phyloP scores from a whole-genome alignment of 2,888 invertebrate species.

The Melieria omissa region DNA sequence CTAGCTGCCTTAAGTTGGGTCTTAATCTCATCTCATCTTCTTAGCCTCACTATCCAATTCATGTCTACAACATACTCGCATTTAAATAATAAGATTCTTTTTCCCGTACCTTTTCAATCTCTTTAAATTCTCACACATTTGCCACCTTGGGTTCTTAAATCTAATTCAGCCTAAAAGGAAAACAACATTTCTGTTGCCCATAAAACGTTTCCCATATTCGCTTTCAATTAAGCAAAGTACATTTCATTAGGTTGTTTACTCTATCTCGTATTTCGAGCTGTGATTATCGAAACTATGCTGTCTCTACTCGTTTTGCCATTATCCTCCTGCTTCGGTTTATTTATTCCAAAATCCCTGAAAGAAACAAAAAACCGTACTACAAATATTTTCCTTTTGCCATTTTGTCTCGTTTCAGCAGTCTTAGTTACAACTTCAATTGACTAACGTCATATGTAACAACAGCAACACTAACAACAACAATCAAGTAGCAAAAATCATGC shows the following conservation, averaged over 20 bases:
- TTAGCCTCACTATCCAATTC: too few relatives aligned
- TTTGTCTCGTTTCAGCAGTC: conserved; percentile 21
- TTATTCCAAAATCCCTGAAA: conserved; percentile 10
- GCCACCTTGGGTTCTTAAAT: too few relatives aligned
- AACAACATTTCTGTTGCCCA: too few relatives aligned
- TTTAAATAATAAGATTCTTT: too few relatives aligned
- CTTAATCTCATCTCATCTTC: too few relatives aligned
- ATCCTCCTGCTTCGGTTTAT: too few relatives aligned
- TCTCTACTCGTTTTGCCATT: too few relatives aligned
- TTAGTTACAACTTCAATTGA: conserved; percentile 30
- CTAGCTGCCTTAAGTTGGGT: background rate
- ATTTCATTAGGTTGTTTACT: conserved; percentile 26
- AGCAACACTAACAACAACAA: background rate
- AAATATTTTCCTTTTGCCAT: conserved; percentile 9
- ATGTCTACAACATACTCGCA: too few relatives aligned
- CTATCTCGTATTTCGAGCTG: background rate
- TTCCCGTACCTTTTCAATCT: too few relatives aligned
- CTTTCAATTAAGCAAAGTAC: conserved; percentile 32
- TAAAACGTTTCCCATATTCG: too few relatives aligned
- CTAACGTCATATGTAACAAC: conserved; percentile 32
- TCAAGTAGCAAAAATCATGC: background rate
- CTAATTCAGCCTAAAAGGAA: too few relatives aligned
- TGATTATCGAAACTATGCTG: conserved; percentile 10
- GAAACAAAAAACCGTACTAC: conserved; percentile 22
- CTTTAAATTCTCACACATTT: too few relatives aligned